These are phyloP conservation scores for Cephonodes hylas DNA, from an alignment of 2,888 invertebrate genomes.

Conservation along the genomic window DNA sequence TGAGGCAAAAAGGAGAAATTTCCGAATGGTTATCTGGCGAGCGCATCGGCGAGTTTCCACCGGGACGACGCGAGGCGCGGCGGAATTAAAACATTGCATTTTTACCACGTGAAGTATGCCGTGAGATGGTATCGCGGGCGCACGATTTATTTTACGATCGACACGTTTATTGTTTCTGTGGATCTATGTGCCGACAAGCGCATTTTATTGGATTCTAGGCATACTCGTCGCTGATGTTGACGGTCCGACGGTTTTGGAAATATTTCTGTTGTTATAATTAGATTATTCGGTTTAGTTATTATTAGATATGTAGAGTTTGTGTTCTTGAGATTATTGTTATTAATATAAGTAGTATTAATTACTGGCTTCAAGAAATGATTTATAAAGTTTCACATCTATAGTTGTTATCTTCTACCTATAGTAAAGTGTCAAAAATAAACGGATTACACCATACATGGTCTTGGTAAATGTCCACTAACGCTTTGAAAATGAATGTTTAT, in stretches of 20 bases:
- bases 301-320: no score
- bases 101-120: conserved; percentile 44
- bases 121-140: conserved; percentile 47
- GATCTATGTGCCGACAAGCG: conserved; percentile 1
- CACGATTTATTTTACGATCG: conserved; percentile 52
- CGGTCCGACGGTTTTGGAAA: neutral
- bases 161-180: conserved; percentile 20
- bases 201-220: neutral
- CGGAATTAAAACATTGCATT: conserved; percentile 77
- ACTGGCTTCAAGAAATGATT: neutral
- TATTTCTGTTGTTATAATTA: neutral
- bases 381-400: no score
- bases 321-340: neutral
- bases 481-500: no score
- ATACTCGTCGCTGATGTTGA: neutral
- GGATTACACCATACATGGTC: no score
- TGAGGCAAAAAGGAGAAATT: conserved; percentile 39
- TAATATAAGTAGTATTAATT: neutral
- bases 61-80: conserved; percentile 28
- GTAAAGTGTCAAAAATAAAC: no score
- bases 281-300: neutral
- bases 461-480: no score
- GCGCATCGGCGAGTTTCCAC: conserved; percentile 56
- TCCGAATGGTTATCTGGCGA: conserved; percentile 38
- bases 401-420: no score